Evolutionary conservation across 2,888 invertebrate genomes (phyloP).

Genomic region (Polyommatus icarus): DNA sequence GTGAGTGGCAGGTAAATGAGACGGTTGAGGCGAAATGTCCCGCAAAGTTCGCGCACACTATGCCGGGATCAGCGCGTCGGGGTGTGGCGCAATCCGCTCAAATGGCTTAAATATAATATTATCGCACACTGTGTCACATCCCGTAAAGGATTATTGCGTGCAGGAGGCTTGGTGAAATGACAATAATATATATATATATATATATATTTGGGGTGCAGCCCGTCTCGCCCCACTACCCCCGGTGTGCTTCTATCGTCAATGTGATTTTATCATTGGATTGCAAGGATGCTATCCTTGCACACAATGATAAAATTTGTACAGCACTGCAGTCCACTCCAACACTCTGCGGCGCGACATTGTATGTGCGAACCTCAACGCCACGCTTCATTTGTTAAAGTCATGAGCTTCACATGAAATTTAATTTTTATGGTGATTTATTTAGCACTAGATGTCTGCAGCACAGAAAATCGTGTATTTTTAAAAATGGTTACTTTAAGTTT

Average conservation of each 20-base stretch:
- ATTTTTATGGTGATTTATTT: background rate
- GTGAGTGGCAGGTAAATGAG: slow-evolving; percentile 9
- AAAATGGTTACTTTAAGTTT: too few relatives aligned
- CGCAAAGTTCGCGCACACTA: background rate
- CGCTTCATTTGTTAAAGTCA: background rate
- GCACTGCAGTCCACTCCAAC: too few relatives aligned
- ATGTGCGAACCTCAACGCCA: background rate
- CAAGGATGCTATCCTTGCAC: too few relatives aligned
- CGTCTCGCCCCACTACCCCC: too few relatives aligned
- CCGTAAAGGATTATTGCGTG: background rate
- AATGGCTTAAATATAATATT: background rate
- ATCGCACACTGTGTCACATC: too few relatives aligned
- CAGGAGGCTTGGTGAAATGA: background rate
- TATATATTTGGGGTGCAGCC: too few relatives aligned
- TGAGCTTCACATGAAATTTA: background rate
- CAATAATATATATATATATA: too few relatives aligned
- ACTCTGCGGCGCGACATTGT: too few relatives aligned
- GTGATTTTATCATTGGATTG: background rate
- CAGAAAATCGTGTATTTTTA: too few relatives aligned
- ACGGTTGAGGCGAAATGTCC: background rate
- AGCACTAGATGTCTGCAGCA: too few relatives aligned
- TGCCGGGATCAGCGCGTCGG: too few relatives aligned
- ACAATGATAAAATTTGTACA: too few relatives aligned
- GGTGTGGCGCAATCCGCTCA: background rate
- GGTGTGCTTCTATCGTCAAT: background rate